phyloP scores from a whole-genome alignment of 2,113 vertebrate species.

The Poecile atricapillus region DNA sequence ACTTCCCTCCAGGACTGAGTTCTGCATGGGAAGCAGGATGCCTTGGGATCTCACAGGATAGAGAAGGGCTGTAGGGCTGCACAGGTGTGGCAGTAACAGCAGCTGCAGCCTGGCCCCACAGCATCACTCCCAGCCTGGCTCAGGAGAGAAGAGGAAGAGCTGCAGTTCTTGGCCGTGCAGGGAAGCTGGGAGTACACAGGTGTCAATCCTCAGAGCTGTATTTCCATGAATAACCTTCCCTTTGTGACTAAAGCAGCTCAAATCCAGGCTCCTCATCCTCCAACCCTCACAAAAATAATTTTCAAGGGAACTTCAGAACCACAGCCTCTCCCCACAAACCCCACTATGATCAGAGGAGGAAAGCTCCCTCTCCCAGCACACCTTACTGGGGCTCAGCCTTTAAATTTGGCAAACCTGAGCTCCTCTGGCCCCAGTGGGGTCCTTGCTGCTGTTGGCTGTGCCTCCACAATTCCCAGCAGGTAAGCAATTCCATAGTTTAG shows the following conservation, averaged over 20 bases:
- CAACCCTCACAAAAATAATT: neutral
- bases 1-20: neutral
- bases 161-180: fast-evolving
- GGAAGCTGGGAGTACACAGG: neutral
- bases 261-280: neutral
- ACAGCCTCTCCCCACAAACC: neutral
- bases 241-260: neutral
- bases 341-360: neutral
- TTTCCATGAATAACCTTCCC: neutral
- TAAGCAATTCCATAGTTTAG: neutral
- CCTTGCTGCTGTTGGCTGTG: neutral
- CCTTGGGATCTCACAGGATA: fast-evolving
- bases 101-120: neutral
- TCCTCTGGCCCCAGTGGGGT: fast-evolving
- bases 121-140: neutral
- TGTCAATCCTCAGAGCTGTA: neutral
- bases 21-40: neutral
- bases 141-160: neutral
- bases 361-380: neutral
- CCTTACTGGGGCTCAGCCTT: neutral
- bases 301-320: neutral
- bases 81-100: fast-evolving
- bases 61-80: neutral
- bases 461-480: neutral
- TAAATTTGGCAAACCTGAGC: neutral